Percentiles rank a stretch among this genome's conserved stretches.
Evolutionary conservation across 1,140 invertebrate genomes (phyloP).

Genomic region (Camponotus pennsylvanicus): DNA sequence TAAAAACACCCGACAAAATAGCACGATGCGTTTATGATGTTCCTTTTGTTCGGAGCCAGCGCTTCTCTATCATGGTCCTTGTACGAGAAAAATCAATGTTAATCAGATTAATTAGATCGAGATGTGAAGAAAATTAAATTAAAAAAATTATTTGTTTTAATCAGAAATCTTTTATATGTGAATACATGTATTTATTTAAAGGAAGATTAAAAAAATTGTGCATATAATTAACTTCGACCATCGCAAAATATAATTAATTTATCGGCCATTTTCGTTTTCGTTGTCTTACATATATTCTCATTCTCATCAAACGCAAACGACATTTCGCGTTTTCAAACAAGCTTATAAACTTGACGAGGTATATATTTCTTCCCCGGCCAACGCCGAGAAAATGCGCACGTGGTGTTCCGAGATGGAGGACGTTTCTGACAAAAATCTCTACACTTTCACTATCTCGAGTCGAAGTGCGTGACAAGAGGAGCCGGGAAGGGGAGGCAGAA

Average conservation of each 20-base stretch:
- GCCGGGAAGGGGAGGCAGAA: neutral
- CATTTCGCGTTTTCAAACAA: neutral
- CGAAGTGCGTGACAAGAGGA: constrained; percentile 36
- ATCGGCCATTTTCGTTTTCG: neutral
- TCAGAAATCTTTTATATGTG: too few relatives aligned
- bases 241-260: neutral
- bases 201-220: neutral
- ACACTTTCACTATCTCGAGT: constrained; percentile 67
- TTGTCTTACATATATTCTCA: neutral
- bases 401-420: constrained; percentile 53
- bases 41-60: neutral
- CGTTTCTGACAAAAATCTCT: constrained; percentile 47
- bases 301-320: neutral
- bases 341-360: neutral
- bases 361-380: neutral
- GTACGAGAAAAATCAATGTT: neutral
- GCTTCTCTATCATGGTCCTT: neutral
- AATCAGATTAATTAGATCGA: neutral
- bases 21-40: neutral
- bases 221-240: neutral
- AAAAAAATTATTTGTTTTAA: too few relatives aligned
- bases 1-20: neutral
- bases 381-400: neutral
- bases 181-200: neutral
- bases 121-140: too few relatives aligned